These are phyloP conservation scores for Hyles euphorbiae DNA, from an alignment of 1,140 invertebrate genomes.

Conservation along the genomic window DNA sequence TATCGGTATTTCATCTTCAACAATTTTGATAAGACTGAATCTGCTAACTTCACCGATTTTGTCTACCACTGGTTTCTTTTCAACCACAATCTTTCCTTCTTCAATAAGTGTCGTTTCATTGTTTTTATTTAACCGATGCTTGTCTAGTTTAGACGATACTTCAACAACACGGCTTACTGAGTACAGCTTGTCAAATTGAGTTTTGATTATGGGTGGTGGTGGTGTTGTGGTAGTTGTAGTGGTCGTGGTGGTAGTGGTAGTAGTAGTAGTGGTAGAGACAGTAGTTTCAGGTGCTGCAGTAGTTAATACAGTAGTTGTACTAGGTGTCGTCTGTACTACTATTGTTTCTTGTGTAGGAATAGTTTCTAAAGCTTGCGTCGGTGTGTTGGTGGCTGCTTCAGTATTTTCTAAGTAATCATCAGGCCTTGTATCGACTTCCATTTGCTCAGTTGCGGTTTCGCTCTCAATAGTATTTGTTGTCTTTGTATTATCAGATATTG, in stretches of 20 bases:
- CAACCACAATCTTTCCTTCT: conserved; percentile 70
- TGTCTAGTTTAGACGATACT: conserved; percentile 78
- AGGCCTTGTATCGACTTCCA: conserved; percentile 46
- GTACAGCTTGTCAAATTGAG: conserved; percentile 77
- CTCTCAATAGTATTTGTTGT: conserved; percentile 31
- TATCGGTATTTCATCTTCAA: conserved; percentile 75
- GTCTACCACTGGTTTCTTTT: conserved; percentile 77
- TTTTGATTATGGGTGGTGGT: conserved; percentile 60
- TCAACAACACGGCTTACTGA: conserved; percentile 81
- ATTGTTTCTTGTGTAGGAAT: conserved; percentile 24
- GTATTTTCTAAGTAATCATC: conserved; percentile 58
- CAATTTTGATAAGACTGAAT: conserved; percentile 79
- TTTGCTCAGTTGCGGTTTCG: conserved; percentile 38
- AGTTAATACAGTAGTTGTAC: conserved; percentile 14
- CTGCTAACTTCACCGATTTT: conserved; percentile 81
- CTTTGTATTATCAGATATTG: conserved; percentile 22
- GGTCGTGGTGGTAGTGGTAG: conserved; percentile 29
- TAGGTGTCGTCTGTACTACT: conserved; percentile 13
- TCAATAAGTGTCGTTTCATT: conserved; percentile 74
- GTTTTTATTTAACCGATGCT: conserved; percentile 75
- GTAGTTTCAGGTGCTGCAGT: conserved; percentile 27
- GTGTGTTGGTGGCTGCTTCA: conserved; percentile 38
- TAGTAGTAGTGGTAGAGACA: conserved; percentile 17
- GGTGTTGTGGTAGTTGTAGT: conserved; percentile 30
- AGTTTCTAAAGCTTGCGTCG: conserved; percentile 36